Evolutionary conservation across 2,113 vertebrate species (phyloP).

Genomic region (Ascaphus truei): DNA sequence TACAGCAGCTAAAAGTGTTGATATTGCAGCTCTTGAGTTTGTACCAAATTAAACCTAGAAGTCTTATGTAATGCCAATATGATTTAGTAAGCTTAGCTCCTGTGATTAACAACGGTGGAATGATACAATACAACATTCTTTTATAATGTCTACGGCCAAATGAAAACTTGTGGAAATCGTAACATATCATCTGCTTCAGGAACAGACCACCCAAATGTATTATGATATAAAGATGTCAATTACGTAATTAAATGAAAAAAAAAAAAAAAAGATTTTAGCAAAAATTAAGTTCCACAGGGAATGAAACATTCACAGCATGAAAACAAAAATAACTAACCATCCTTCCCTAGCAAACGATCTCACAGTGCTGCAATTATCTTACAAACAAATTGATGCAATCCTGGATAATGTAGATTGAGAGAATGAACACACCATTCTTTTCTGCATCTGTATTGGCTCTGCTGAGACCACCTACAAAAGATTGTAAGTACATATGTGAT

Average conservation of each 20-base stretch:
- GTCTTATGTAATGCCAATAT: not conserved
- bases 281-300: conserved; percentile 51
- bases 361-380: conserved; percentile 53
- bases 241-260: conserved; percentile 58
- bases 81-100: conserved; percentile 40
- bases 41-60: not conserved
- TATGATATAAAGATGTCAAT: conserved; percentile 63
- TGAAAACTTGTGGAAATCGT: conserved; percentile 60
- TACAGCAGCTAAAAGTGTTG: not conserved
- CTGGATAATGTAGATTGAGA: conserved; percentile 49
- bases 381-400: conserved; percentile 50
- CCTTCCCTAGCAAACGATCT: conserved; percentile 50
- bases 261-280: conserved; percentile 53
- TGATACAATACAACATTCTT: conserved; percentile 56
- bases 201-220: conserved; percentile 67
- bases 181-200: conserved; percentile 62
- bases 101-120: conserved; percentile 57
- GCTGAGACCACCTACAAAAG: conserved; percentile 57
- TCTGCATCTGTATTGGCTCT: conserved; percentile 47
- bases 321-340: conserved; percentile 43
- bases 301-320: conserved; percentile 44
- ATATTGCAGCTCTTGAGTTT: not conserved
- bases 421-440: conserved; percentile 50
- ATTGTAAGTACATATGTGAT: not conserved
- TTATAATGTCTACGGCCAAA: conserved; percentile 63